These are phyloP conservation scores for Itoplectis maculator DNA, from an alignment of 2,888 invertebrate genomes.

Conservation along the genomic window DNA sequence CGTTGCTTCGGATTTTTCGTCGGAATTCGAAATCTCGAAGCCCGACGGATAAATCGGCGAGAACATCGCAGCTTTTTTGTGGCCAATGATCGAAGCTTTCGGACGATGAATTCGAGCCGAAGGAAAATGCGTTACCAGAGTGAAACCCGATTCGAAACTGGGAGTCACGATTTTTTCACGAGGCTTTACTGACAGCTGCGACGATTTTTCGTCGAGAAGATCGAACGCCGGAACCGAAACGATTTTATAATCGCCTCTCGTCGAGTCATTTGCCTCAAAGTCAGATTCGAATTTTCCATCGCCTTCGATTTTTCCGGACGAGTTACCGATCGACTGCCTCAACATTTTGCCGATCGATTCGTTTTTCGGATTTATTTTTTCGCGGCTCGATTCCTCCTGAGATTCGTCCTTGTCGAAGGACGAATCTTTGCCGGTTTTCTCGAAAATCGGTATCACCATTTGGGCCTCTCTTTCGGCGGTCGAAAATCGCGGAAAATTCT, in stretches of 20 bases:
- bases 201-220: neutral
- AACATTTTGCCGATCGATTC: slow-evolving; percentile 7
- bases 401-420: slow-evolving; percentile 23
- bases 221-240: neutral
- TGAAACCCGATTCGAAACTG: neutral
- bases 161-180: neutral
- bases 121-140: slow-evolving; percentile 36
- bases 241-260: slow-evolving; percentile 13
- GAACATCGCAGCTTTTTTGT: slow-evolving; percentile 13
- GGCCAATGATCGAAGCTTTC: slow-evolving; percentile 23
- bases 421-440: slow-evolving; percentile 3
- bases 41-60: slow-evolving; percentile 61
- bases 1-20: slow-evolving; percentile 2
- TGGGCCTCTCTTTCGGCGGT: neutral
- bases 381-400: neutral
- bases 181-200: no score
- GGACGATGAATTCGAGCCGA: slow-evolving; percentile 46
- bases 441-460: neutral
- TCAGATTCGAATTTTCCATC: slow-evolving; percentile 23
- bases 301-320: neutral
- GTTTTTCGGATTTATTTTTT: slow-evolving; percentile 7
- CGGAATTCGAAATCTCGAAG: slow-evolving; percentile 16
- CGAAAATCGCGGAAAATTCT: neutral
- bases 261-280: neutral
- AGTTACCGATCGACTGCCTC: neutral